These are phyloP conservation scores for Coryphaenoides rupestris DNA, from an alignment of 2,113 vertebrate genomes.

Conservation along the genomic window DNA sequence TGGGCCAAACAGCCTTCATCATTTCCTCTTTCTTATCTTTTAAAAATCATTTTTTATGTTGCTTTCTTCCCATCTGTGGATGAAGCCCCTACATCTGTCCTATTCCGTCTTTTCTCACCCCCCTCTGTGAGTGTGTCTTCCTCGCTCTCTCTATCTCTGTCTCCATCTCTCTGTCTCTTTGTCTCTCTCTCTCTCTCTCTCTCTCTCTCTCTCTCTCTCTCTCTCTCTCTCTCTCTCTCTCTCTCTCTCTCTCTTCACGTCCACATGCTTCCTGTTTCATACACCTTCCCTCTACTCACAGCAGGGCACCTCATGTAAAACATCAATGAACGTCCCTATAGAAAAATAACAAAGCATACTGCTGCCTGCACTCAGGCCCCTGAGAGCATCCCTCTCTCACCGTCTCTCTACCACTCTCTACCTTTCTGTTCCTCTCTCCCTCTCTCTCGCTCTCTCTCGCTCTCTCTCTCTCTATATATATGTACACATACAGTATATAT, in stretches of 20 bases:
- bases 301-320: slow-evolving; percentile 47
- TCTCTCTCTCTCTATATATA: slow-evolving; percentile 12
- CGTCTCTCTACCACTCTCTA: slow-evolving; percentile 13
- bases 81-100: too few species aligned
- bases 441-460: slow-evolving; percentile 6
- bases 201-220: background rate
- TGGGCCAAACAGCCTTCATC: too few species aligned
- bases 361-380: slow-evolving; percentile 50
- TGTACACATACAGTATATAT: too few species aligned
- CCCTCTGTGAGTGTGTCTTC: too few species aligned
- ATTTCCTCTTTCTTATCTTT: too few species aligned
- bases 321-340: slow-evolving; percentile 44
- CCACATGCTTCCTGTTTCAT: background rate
- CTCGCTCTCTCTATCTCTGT: too few species aligned
- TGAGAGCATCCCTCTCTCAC: slow-evolving; percentile 21
- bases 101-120: too few species aligned
- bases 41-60: too few species aligned
- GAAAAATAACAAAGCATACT: slow-evolving; percentile 53
- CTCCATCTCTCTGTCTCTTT: too few species aligned
- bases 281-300: background rate
- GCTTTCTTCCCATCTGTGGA: too few species aligned
- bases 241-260: background rate
- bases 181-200: too few species aligned
- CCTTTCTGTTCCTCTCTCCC: background rate
- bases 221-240: background rate